Evolutionary conservation across 1,140 invertebrate species (phyloP).

Genomic region (Xylocopa sonorina): DNA sequence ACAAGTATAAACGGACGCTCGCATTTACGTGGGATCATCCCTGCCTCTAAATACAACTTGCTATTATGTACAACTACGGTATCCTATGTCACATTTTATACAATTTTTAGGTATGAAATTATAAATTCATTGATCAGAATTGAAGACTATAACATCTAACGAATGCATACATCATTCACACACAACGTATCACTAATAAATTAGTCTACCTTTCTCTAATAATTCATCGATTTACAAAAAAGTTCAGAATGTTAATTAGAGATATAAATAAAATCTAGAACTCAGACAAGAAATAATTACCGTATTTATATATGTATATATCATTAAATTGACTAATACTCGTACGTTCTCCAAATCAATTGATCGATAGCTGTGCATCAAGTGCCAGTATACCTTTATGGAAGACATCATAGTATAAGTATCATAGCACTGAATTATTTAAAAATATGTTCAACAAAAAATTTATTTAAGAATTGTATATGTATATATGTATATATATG

Average conservation of each 20-base stretch:
- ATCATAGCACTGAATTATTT: constrained; percentile 23
- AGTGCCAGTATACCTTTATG: constrained; percentile 18
- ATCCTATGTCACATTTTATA: neutral
- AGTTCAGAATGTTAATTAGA: neutral
- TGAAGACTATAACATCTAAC: constrained; percentile 18
- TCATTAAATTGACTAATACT: neutral
- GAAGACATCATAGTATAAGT: constrained; percentile 26
- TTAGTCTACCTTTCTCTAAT: neutral
- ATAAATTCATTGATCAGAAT: neutral
- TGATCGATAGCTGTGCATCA: neutral
- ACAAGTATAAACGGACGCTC: neutral
- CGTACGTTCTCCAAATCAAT: neutral
- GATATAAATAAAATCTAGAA: neutral
- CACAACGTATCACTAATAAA: constrained; percentile 10
- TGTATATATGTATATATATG: no score
- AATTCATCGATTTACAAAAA: neutral
- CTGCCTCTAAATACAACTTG: neutral
- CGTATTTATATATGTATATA: neutral
- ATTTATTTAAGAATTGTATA: constrained; percentile 11
- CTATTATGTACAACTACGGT: neutral
- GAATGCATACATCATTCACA: constrained; percentile 1
- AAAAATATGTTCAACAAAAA: constrained; percentile 10
- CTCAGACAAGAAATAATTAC: neutral
- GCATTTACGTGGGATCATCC: neutral
- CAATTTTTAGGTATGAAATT: neutral